Evolutionary conservation across 1,140 invertebrate genomes (phyloP), one percentile per base, ranked within the genome.

Genomic region (Drosophila novamexicana): DNA sequence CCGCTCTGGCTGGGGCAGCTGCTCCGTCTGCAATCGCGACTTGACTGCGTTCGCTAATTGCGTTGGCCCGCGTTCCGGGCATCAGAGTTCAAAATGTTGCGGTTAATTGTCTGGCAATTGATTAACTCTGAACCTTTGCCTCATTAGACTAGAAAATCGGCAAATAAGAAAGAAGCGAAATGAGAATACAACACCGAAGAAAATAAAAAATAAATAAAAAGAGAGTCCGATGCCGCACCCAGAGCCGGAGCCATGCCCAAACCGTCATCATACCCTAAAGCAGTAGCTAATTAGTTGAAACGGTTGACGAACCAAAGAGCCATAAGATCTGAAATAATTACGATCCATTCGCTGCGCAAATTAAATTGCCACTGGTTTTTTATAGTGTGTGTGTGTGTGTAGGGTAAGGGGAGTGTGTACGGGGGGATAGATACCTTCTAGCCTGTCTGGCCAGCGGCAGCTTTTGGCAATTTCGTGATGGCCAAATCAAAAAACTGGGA

Each of bases 321-420:
- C 59, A 53, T 53, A 58, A 71, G 67, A 58, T 58, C 18, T 34
- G 18, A 37, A 75, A 70, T 75, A 75, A 75, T 75, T 75, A 58
- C 67, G 59, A 58, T 36, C 39, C 72, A 75, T 71, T 70, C 72
- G 72, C 59, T 75, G 72, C 37, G 73, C 63, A 57, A 86, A 78
- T 81, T 78, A 62, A 74, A 84, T 85, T 84, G 82, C 81, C 79
- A 88, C 82, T 86, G 83, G 72, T 71, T 77, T 86, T 86, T 86
- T 16, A 29, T 49, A 18, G 52, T 56, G 16, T 8, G 32, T 36
- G 22, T 22, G 1, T 29, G 22, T 29, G 22, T 22, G 2, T 29
- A 3, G 22, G 7, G 9, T 16, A 7, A 10, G 39, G 3, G 29
- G 10, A 50, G 16, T 49, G 40, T 5, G 22, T 29, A 29, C 22